A percentile compares a stretch with the other conserved stretches of the same genome.
Evolutionary conservation across 2,113 vertebrate species (phyloP).

Genomic region (Hirundichthys speculiger): DNA sequence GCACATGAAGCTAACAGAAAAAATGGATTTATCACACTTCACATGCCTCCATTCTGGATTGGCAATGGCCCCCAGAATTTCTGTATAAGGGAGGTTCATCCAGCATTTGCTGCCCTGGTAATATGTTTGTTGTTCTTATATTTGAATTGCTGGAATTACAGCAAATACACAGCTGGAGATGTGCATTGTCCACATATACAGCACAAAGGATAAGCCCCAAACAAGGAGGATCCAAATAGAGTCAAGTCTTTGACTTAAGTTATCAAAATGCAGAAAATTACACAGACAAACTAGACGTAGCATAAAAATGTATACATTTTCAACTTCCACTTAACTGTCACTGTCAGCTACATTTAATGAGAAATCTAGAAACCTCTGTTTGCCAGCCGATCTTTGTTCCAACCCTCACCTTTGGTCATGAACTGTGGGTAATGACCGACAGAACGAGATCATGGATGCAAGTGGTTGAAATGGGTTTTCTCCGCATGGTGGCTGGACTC

Average conservation of each 20-base stretch:
- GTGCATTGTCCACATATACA: conserved; percentile 9
- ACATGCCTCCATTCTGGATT: neutral
- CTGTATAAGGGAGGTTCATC: conserved; percentile 1
- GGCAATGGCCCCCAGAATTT: neutral
- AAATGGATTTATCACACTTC: neutral
- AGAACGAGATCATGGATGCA: no score
- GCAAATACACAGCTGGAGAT: conserved; percentile 7
- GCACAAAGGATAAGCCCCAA: conserved; percentile 4
- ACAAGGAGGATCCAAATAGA: conserved; percentile 10
- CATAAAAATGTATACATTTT: neutral
- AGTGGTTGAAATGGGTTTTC: no score
- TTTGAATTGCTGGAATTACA: neutral
- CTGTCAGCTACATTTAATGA: neutral
- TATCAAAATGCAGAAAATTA: conserved; percentile 3
- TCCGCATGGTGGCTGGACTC: no score
- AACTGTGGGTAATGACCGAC: no score
- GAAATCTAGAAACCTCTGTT: neutral
- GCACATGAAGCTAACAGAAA: neutral
- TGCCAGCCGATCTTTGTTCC: neutral
- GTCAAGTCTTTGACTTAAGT: conserved; percentile 1
- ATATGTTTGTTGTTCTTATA: conserved; percentile 4
- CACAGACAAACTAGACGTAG: conserved; percentile 3
- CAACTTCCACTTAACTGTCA: neutral
- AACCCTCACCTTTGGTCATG: no score
- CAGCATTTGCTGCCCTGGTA: conserved; percentile 13